A percentile compares a stretch with the other conserved stretches of the same genome.
These are phyloP conservation scores for Callitettix versicolor DNA, from an alignment of 1,140 invertebrate species.

Conservation along the genomic window DNA sequence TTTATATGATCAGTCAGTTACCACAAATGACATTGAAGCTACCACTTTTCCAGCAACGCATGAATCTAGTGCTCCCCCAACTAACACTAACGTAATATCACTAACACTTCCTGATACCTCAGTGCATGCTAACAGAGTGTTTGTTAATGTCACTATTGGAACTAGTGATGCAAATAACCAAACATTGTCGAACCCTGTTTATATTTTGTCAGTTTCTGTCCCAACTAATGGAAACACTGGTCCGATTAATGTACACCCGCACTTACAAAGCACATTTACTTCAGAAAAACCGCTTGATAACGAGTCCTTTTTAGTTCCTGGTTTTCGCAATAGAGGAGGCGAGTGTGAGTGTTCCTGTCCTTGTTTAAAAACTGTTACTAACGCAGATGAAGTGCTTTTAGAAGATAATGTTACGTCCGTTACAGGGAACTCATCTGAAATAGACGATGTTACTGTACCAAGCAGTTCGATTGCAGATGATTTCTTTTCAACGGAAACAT, in stretches of 20 bases:
- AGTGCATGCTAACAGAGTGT: conserved; percentile 41
- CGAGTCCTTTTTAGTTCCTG: conserved; percentile 6
- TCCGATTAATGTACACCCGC: conserved; percentile 40
- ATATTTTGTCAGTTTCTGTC: conserved; percentile 59
- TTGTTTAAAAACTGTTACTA: conserved; percentile 32
- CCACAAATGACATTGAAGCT: not conserved
- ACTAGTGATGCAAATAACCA: conserved; percentile 44
- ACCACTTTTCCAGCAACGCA: not conserved
- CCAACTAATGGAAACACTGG: conserved; percentile 37
- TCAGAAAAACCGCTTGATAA: conserved; percentile 31
- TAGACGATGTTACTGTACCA: not conserved
- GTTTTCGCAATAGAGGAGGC: conserved; percentile 45
- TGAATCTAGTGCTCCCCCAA: not conserved
- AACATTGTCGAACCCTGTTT: conserved; percentile 42
- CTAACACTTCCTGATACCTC: conserved; percentile 6
- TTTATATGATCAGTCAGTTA: too few species aligned
- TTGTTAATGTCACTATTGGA: conserved; percentile 64
- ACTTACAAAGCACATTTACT: conserved; percentile 13
- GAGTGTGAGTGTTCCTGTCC: conserved; percentile 66
- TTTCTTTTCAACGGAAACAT: too few species aligned
- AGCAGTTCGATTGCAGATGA: too few species aligned
- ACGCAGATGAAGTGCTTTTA: not conserved
- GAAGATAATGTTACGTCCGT: conserved; percentile 13
- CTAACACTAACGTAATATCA: conserved; percentile 8
- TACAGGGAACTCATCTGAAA: conserved; percentile 17